phyloP scores from a whole-genome alignment of 2,113 vertebrate genomes.

The Pluvialis apricaria region DNA sequence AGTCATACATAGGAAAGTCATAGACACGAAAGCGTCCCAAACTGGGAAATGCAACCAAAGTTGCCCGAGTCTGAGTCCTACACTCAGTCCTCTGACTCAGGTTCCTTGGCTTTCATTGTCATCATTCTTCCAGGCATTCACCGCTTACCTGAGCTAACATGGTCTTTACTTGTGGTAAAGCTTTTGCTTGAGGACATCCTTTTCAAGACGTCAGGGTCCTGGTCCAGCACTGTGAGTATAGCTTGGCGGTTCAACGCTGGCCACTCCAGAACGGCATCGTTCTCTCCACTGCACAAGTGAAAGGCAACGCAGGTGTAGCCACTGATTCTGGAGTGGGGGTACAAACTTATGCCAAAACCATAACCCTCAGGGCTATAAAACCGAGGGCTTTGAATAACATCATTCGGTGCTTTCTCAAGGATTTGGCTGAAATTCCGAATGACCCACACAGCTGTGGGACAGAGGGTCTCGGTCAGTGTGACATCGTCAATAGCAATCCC shows the following conservation, averaged over 20 bases:
- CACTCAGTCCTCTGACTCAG: not conserved
- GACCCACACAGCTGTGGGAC: slow-evolving; percentile 83
- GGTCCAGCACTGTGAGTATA: slow-evolving; percentile 83
- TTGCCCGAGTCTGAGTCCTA: not conserved
- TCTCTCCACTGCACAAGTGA: slow-evolving; percentile 85
- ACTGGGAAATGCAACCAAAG: not conserved
- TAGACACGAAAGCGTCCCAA: not conserved
- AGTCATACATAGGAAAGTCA: not conserved
- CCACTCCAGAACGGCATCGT: slow-evolving; percentile 85
- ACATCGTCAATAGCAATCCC: slow-evolving; percentile 87
- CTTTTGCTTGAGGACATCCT: slow-evolving; percentile 87
- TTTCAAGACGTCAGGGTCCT: slow-evolving; percentile 77
- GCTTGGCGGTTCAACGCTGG: slow-evolving; percentile 84
- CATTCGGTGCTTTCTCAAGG: slow-evolving; percentile 39
- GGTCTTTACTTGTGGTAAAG: slow-evolving; percentile 76
- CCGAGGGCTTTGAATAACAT: slow-evolving; percentile 71
- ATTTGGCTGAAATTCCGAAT: slow-evolving; percentile 79
- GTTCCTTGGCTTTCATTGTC: not conserved
- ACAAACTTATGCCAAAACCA: slow-evolving; percentile 72
- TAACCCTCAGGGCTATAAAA: slow-evolving; percentile 92
- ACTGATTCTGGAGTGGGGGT: not conserved
- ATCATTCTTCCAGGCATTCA: not conserved
- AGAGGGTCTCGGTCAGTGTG: slow-evolving; percentile 81
- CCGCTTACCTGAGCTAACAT: not conserved
- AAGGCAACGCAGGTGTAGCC: slow-evolving; percentile 76